phyloP scores from a whole-genome alignment of 2,797 vertebrate species.

The Erethizon dorsatum region DNA sequence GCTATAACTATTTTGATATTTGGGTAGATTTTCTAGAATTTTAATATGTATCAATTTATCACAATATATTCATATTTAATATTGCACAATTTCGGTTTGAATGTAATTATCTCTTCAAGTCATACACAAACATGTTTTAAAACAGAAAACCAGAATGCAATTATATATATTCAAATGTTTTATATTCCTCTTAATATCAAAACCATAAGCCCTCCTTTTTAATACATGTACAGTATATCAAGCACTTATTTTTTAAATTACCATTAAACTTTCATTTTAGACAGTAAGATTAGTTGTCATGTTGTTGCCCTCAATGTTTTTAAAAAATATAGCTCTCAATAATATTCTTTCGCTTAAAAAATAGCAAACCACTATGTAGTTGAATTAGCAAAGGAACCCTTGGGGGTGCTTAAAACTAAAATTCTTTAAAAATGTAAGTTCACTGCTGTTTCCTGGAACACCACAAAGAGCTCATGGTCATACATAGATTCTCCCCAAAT shows the following conservation, averaged over 20 bases:
- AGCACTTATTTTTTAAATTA: slow-evolving; percentile 39
- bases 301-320: slow-evolving; percentile 72
- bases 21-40: background rate
- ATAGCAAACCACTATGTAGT: background rate
- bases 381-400: background rate
- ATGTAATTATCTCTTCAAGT: slow-evolving; percentile 43
- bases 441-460: background rate
- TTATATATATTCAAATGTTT: slow-evolving; percentile 60
- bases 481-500: background rate
- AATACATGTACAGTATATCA: background rate
- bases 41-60: background rate
- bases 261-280: slow-evolving; percentile 62
- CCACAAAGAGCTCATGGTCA: background rate
- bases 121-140: slow-evolving; percentile 73
- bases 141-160: slow-evolving; percentile 67
- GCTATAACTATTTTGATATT: background rate
- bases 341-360: slow-evolving; percentile 62
- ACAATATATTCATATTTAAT: background rate
- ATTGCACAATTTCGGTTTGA: background rate
- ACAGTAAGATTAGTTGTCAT: slow-evolving; percentile 73
- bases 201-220: slow-evolving; percentile 60
- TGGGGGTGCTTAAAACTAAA: background rate
- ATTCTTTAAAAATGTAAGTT: background rate
- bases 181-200: slow-evolving; percentile 66
- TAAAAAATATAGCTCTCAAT: slow-evolving; percentile 25